Base-by-base conservation (phyloP, 1,140 invertebrate species). In the Zaprionus davidi region DNA sequence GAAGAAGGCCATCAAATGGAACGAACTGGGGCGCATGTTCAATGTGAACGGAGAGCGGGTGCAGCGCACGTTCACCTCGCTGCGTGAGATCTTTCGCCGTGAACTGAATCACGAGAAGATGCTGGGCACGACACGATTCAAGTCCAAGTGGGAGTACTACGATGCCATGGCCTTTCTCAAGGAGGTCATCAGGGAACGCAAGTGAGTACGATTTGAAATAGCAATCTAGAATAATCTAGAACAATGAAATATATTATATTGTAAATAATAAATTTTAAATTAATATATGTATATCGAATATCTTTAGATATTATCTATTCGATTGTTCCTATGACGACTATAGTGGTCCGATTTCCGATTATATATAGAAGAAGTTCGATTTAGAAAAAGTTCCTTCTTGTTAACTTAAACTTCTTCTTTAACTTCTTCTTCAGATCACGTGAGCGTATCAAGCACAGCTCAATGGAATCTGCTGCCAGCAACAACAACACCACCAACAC, bases 71-170 rank as follows among this genome's bases (percentile, higher is more conserved):
- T 92, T 92, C 36, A 92, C 91, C 2, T 92, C 91, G 1, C 66
- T 92, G 5, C 81, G 91, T 1, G 91, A 92, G 64, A 92, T 92
- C 68, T 92, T 92, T 41, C 77, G 91, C 1, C 82, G 91, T 9
- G 91, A 92, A 59, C 63, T 92, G n/a, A 92, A 92, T 60, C 91
- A 92, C 57, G 91, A 92, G 46, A 92, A 92, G 69, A 81, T 92
- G 91, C 68, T 92, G 58, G 91, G 91, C 57, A 57, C 69, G 1
- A 41, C 73, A 9, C 78, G 85, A 0, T 92, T 92, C 44, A 92
- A 91, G 70, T 92, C 91, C 34, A 92, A 92, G 28, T 92, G 91
- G 91, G 91, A 92, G n/a, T 92, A 92, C 63, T 92, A 92, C 66
- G 91, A 90, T 60, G 82, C 79, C 26, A 92, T 92, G 91, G 81